Evolutionary conservation across 2,113 vertebrate genomes (phyloP).

Genomic region (Oenanthe melanoleuca): DNA sequence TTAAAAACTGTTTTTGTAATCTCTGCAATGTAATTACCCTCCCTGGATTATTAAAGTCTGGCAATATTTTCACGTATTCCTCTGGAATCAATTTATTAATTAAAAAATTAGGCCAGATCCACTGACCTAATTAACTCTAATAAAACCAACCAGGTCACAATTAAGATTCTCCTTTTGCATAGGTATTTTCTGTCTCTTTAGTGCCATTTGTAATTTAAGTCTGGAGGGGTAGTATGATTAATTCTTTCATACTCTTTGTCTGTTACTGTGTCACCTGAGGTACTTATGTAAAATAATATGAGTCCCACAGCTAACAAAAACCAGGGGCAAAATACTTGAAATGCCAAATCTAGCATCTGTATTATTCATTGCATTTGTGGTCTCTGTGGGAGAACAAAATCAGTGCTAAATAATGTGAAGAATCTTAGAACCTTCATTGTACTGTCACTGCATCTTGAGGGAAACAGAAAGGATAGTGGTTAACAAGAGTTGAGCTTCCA

Average conservation of each 20-base stretch:
- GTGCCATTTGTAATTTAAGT: slow-evolving; percentile 3
- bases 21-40: background rate
- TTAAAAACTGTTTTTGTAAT: background rate
- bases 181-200: slow-evolving; percentile 16
- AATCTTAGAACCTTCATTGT: background rate
- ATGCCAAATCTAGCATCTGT: background rate
- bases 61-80: background rate
- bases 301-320: background rate
- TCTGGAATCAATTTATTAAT: slow-evolving; percentile 54
- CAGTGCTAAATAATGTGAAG: background rate
- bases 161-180: slow-evolving; percentile 19
- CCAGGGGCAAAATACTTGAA: background rate
- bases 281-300: background rate
- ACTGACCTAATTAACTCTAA: slow-evolving; percentile 54
- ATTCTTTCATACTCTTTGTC: background rate
- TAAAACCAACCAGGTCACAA: slow-evolving; percentile 40
- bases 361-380: background rate
- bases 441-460: background rate
- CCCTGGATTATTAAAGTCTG: background rate
- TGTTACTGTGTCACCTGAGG: background rate
- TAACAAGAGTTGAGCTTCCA: background rate
- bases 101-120: slow-evolving; percentile 46
- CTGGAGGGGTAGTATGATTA: background rate
- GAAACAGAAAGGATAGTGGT: background rate
- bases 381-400: background rate